phyloP scores from a whole-genome alignment of 1,140 invertebrate genomes.

The Popillia japonica region DNA sequence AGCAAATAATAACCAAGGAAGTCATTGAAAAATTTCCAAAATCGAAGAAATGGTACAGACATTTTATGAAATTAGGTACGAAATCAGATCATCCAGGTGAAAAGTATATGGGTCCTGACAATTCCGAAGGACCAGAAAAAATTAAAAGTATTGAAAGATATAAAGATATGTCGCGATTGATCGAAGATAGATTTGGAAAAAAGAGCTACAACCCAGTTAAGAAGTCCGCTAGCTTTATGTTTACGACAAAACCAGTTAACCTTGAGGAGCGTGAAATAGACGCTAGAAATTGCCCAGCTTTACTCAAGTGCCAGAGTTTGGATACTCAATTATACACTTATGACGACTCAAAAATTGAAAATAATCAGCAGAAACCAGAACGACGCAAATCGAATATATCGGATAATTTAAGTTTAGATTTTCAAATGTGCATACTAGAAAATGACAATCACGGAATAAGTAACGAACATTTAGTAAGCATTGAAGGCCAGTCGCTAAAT shows the following conservation, averaged over 20 bases:
- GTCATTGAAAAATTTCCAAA: conserved; percentile 54
- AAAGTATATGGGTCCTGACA: conserved; percentile 43
- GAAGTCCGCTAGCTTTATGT: conserved; percentile 57
- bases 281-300: conserved; percentile 46
- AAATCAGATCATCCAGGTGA: conserved; percentile 39
- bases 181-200: conserved; percentile 55
- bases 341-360: conserved; percentile 42
- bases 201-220: conserved; percentile 55
- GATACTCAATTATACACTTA: conserved; percentile 51
- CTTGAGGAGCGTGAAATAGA: conserved; percentile 46
- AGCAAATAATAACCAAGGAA: conserved; percentile 55
- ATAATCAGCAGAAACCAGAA: conserved; percentile 29
- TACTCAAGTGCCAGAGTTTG: conserved; percentile 56
- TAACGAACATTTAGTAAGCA: background rate
- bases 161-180: conserved; percentile 57
- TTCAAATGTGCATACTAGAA: conserved; percentile 56
- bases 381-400: conserved; percentile 48
- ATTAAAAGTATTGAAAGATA: conserved; percentile 54
- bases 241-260: conserved; percentile 52
- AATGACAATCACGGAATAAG: conserved; percentile 39
- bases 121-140: conserved; percentile 52
- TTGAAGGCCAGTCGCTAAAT: conserved; percentile 37
- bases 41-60: conserved; percentile 56
- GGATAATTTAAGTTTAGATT: conserved; percentile 51
- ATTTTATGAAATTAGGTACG: conserved; percentile 51